These are phyloP conservation scores for Aphaenogaster ashmeadi DNA, from an alignment of 1,140 invertebrate species.

Conservation along the genomic window DNA sequence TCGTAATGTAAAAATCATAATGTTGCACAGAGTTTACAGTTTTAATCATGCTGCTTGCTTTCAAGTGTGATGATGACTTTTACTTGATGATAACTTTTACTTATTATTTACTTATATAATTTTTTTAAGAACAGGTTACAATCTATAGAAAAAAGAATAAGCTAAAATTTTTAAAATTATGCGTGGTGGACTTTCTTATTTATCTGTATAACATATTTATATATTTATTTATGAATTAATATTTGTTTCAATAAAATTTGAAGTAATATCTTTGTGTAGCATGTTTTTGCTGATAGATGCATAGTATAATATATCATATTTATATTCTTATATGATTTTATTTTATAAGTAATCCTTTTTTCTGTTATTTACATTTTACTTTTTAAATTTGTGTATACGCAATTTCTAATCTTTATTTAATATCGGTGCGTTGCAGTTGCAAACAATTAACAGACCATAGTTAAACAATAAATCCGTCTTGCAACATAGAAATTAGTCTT, in stretches of 20 bases:
- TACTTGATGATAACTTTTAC: neutral
- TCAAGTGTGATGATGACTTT: neutral
- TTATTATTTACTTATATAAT: neutral
- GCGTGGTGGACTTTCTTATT: neutral
- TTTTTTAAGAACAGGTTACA: neutral
- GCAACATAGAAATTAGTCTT: constrained; percentile 29
- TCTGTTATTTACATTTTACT: neutral
- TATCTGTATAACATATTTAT: neutral
- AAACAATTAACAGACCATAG: neutral
- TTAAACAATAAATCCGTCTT: constrained; percentile 6
- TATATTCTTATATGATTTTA: neutral
- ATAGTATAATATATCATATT: neutral
- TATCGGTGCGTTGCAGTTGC: neutral
- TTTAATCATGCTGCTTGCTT: neutral
- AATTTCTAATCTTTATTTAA: neutral
- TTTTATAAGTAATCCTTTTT: neutral
- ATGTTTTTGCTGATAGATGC: neutral
- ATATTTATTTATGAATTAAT: constrained; percentile 3
- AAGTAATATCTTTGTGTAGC: neutral
- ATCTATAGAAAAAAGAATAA: neutral
- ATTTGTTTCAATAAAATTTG: neutral
- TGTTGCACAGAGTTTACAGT: neutral
- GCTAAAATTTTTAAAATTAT: constrained; percentile 11
- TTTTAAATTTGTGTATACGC: neutral
- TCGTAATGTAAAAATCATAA: neutral